Conservation (phyloP, 2,888 invertebrate species). For the Stenodema calcarata region DNA sequence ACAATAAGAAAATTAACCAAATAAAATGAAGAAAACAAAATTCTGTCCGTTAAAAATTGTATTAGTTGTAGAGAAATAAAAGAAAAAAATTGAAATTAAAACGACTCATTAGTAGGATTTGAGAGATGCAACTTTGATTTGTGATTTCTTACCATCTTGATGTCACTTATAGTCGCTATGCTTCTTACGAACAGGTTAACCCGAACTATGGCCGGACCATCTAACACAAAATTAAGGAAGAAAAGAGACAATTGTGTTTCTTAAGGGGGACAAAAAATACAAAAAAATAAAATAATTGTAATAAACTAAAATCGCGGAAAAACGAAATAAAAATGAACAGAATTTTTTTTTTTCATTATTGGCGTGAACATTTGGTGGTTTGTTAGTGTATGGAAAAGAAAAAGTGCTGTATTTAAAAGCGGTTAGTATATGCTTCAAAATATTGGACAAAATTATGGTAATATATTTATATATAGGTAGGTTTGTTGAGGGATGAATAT, state of each 20-base stretch:
- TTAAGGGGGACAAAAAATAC: not conserved
- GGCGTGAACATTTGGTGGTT: not conserved
- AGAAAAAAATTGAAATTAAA: not conserved
- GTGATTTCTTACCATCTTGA: slow-evolving; percentile 92
- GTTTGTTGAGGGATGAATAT: no score
- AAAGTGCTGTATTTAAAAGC: no score
- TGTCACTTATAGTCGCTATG: slow-evolving; percentile 98
- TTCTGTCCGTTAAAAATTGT: not conserved
- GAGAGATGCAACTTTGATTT: slow-evolving; percentile 31
- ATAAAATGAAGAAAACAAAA: not conserved
- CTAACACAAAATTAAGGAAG: slow-evolving; percentile 63
- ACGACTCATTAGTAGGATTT: slow-evolving; percentile 34
- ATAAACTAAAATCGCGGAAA: not conserved
- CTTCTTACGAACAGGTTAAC: slow-evolving; percentile 98
- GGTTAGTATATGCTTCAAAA: no score
- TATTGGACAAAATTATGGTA: no score
- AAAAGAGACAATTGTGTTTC: slow-evolving; percentile 27
- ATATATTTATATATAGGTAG: no score
- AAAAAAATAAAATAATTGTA: slow-evolving; percentile 19
- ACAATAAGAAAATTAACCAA: no score
- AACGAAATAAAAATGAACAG: not conserved
- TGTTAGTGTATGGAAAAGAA: not conserved
- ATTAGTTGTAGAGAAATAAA: not conserved
- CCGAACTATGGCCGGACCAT: slow-evolving; percentile 95
- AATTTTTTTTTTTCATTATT: not conserved